phyloP scores from a whole-genome alignment of 2,888 invertebrate species.

The Latrodectus elegans region DNA sequence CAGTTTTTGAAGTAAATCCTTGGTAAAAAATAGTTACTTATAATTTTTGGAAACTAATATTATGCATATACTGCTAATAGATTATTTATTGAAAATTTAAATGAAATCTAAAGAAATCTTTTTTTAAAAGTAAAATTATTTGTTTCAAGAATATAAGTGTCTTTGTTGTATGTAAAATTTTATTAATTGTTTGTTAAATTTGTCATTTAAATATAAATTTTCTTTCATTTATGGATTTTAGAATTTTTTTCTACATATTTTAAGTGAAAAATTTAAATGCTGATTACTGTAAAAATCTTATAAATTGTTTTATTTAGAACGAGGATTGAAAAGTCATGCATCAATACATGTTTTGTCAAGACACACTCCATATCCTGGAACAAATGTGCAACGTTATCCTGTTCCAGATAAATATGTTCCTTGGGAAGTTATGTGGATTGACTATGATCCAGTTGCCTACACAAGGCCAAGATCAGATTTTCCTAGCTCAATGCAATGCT shows the following conservation, averaged over 20 bases:
- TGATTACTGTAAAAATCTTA: not conserved
- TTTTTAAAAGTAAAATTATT: no score
- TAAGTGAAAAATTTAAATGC: not conserved
- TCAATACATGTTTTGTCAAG: constrained; percentile 73
- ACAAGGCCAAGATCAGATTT: constrained; percentile 73
- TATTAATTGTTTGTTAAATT: no score
- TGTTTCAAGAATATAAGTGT: no score
- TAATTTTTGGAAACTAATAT: no score
- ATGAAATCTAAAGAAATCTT: no score
- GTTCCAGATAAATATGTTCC: constrained; percentile 76
- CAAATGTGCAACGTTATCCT: constrained; percentile 74
- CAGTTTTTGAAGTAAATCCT: no score
- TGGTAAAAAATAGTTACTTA: no score
- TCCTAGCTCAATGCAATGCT: constrained; percentile 70
- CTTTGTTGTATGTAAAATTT: no score
- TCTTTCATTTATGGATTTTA: no score
- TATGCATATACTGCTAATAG: no score
- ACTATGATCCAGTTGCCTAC: constrained; percentile 75
- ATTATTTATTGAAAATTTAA: no score
- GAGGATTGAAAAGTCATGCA: constrained; percentile 39
- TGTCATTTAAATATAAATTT: no score
- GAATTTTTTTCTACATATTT: not conserved
- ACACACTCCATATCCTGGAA: constrained; percentile 75
- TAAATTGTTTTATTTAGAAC: constrained; percentile 24
- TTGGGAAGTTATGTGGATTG: constrained; percentile 74